Percentiles rank a stretch among this genome's conserved stretches.
Conservation (phyloP, 2,888 invertebrate species). For the Acleris literana region DNA sequence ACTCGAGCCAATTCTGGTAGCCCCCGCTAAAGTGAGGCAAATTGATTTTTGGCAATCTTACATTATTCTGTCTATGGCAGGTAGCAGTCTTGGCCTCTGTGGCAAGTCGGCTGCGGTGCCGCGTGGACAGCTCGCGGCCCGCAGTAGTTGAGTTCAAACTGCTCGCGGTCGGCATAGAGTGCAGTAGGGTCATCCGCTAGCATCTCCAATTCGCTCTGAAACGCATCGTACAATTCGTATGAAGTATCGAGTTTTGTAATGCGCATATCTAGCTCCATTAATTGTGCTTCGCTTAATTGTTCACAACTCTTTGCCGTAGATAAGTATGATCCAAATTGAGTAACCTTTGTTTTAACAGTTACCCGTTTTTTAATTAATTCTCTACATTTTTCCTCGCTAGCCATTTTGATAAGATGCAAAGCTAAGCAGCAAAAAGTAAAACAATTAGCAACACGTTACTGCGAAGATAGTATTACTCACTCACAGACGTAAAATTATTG, state of each 20-base stretch:
- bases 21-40: conserved; percentile 4
- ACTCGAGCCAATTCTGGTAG: conserved; percentile 14
- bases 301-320: neutral
- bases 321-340: conserved; percentile 1
- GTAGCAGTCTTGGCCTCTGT: neutral
- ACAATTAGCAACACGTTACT: neutral
- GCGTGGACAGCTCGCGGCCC: neutral
- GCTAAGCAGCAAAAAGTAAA: too few species aligned
- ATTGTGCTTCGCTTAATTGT: neutral
- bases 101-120: neutral
- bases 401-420: neutral
- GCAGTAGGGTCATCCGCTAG: neutral
- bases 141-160: neutral
- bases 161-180: conserved; percentile 2
- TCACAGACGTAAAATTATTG: neutral
- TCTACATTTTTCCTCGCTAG: neutral
- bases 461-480: neutral
- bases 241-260: neutral
- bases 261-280: conserved; percentile 3
- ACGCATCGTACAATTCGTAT: neutral
- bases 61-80: neutral
- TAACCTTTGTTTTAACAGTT: conserved; percentile 3
- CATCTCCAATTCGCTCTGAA: conserved; percentile 1
- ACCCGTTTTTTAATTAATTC: neutral
- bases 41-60: neutral